Evolutionary conservation across 2,113 vertebrate species (phyloP).

Genomic region (Etheostoma cragini): DNA sequence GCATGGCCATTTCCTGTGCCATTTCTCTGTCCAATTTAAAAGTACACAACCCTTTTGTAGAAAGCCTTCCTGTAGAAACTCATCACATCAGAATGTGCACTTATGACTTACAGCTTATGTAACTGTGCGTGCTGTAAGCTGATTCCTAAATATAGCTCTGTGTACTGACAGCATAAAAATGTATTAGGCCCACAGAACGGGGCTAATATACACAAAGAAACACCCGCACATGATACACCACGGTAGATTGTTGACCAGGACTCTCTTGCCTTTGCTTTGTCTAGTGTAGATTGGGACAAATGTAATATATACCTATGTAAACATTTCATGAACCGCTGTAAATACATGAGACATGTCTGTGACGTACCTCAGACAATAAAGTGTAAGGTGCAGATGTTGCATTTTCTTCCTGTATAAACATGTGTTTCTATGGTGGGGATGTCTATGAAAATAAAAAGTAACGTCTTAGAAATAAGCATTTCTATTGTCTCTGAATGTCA

Average conservation of each 20-base stretch:
- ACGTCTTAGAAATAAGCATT: not conserved
- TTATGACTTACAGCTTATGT: not conserved
- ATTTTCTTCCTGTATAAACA: too few species aligned
- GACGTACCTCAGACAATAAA: too few species aligned
- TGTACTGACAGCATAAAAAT: not conserved
- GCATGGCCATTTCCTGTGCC: not conserved
- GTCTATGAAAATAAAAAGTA: too few species aligned
- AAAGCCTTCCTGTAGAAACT: not conserved
- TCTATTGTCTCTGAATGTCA: not conserved
- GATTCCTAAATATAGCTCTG: slow-evolving; percentile 11
- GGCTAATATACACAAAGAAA: not conserved
- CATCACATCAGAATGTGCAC: not conserved
- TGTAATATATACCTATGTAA: not conserved
- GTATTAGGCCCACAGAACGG: not conserved
- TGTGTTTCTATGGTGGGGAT: not conserved
- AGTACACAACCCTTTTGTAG: not conserved
- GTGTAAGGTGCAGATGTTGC: too few species aligned
- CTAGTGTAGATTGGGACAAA: not conserved
- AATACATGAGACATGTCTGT: not conserved
- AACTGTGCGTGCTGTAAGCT: not conserved
- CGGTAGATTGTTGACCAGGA: not conserved
- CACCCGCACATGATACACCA: not conserved
- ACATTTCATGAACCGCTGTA: not conserved
- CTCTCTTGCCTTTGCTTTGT: not conserved
- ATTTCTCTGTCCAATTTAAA: not conserved